Percentiles rank a stretch among this genome's conserved stretches.
Conservation (phyloP, 2,888 invertebrate species). For the Sisyra terminalis region DNA sequence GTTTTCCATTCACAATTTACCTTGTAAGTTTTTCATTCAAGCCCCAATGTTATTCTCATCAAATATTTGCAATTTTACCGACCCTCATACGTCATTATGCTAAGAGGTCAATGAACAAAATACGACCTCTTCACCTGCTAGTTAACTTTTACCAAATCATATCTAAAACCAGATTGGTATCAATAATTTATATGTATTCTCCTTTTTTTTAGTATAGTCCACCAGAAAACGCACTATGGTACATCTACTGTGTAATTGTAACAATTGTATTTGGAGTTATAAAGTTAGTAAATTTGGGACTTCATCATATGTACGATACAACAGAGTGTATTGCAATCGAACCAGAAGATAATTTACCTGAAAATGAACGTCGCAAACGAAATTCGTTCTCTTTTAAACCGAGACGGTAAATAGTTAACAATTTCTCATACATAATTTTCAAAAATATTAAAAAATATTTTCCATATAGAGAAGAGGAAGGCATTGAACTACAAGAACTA, state of each 20-base stretch:
- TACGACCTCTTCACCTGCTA: no score
- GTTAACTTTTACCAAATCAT: no score
- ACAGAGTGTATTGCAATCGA: conserved; percentile 55
- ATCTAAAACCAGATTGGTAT: no score
- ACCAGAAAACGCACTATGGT: conserved; percentile 68
- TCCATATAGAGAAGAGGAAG: conserved; percentile 50
- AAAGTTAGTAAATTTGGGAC: conserved; percentile 74
- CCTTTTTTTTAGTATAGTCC: conserved; percentile 61
- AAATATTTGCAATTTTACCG: background rate
- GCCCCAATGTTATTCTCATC: conserved; percentile 6
- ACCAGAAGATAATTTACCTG: conserved; percentile 22
- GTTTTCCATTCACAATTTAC: conserved; percentile 84
- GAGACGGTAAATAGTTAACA: conserved; percentile 8
- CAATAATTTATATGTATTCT: no score
- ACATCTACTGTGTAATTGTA: conserved; percentile 68
- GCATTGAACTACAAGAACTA: conserved; percentile 69
- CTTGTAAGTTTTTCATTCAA: conserved; percentile 46
- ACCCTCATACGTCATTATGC: no score
- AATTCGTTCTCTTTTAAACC: conserved; percentile 14
- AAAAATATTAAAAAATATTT: background rate
- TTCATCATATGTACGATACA: conserved; percentile 90
- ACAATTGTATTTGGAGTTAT: conserved; percentile 63
- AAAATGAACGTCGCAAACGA: conserved; percentile 29
- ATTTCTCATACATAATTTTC: background rate
- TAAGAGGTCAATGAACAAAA: no score